Percentiles rank a stretch among this genome's conserved stretches.
phyloP scores from a whole-genome alignment of 2,113 vertebrate species.

The Puma concolor region DNA sequence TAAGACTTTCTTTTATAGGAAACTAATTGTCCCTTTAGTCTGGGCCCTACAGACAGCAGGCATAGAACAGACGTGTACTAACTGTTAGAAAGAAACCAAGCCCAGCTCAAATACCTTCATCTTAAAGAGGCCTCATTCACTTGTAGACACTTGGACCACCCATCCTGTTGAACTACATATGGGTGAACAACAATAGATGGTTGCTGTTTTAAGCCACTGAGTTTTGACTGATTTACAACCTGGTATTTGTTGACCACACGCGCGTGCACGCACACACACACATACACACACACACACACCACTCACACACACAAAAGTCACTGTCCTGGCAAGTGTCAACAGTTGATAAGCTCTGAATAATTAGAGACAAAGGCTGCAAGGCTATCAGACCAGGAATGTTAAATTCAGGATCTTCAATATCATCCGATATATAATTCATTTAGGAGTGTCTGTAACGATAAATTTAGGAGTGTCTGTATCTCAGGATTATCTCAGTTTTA shows the following conservation, averaged over 20 bases:
- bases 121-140: neutral
- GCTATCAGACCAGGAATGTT: neutral
- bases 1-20: neutral
- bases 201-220: neutral
- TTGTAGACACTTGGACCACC: neutral
- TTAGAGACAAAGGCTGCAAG: neutral
- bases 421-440: neutral
- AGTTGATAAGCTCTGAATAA: neutral
- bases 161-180: neutral
- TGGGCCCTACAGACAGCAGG: neutral
- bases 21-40: neutral
- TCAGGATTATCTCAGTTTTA: neutral
- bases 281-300: neutral
- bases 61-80: neutral
- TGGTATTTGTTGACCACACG: neutral
- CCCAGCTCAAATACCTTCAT: fast-evolving
- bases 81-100: neutral
- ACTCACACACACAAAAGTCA: neutral
- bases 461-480: neutral
- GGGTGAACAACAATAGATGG: neutral
- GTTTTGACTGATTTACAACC: neutral
- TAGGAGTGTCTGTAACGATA: neutral
- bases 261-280: neutral
- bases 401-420: neutral
- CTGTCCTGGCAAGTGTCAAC: neutral